Percentiles rank a stretch among this genome's conserved stretches.
phyloP scores from a whole-genome alignment of 2,797 vertebrate genomes.

The Glossophaga mutica region DNA sequence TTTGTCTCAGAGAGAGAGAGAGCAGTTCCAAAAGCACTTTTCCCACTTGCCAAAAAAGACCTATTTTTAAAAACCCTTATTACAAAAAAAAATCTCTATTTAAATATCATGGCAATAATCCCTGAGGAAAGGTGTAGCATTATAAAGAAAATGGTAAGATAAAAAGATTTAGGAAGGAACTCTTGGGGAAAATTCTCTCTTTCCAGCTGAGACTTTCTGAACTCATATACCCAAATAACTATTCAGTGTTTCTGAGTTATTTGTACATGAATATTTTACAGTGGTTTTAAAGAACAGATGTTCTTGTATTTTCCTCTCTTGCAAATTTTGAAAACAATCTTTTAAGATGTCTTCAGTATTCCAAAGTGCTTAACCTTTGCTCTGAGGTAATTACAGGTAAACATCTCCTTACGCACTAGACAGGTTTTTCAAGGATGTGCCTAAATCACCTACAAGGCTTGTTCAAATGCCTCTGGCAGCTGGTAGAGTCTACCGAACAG shows the following conservation, averaged over 20 bases:
- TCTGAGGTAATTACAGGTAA: slow-evolving; percentile 61
- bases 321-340: slow-evolving; percentile 58
- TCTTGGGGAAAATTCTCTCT: slow-evolving; percentile 41
- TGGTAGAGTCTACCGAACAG: neutral
- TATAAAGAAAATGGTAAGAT: slow-evolving; percentile 57
- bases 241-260: slow-evolving; percentile 30
- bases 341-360: slow-evolving; percentile 55
- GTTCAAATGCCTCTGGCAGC: neutral
- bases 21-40: slow-evolving; percentile 52
- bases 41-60: slow-evolving; percentile 64
- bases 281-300: slow-evolving; percentile 64
- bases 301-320: slow-evolving; percentile 55
- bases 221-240: slow-evolving; percentile 17
- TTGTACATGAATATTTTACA: slow-evolving; percentile 59
- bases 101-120: slow-evolving; percentile 68
- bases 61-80: slow-evolving; percentile 69
- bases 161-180: slow-evolving; percentile 51
- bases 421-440: slow-evolving; percentile 41
- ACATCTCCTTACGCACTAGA: slow-evolving; percentile 5
- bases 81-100: slow-evolving; percentile 50
- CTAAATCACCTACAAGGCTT: neutral
- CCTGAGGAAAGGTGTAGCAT: slow-evolving; percentile 58
- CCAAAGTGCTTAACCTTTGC: slow-evolving; percentile 70
- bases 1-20: slow-evolving; percentile 51
- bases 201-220: slow-evolving; percentile 46